Percentiles rank a stretch among this genome's conserved stretches.
phyloP scores from a whole-genome alignment of 2,113 vertebrate genomes.

The Hipposideros armiger region DNA sequence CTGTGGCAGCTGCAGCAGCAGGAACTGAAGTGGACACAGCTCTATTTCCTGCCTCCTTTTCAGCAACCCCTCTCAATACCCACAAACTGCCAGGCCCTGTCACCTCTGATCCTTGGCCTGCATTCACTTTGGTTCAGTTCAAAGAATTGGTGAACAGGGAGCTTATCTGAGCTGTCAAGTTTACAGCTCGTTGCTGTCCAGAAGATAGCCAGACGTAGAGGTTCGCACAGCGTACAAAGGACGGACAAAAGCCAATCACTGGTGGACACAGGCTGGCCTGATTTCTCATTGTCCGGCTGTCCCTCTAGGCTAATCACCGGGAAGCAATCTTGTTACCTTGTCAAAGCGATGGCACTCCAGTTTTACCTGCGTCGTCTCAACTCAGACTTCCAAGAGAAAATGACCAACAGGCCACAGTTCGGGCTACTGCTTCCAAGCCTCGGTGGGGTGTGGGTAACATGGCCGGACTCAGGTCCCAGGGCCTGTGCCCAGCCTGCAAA shows the following conservation, averaged over 20 bases:
- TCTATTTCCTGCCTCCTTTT: neutral
- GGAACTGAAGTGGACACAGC: neutral
- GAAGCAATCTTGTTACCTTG: neutral
- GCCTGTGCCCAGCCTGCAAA: neutral
- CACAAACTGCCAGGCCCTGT: neutral
- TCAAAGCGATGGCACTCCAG: neutral
- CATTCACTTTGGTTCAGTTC: neutral
- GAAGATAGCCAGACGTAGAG: neutral
- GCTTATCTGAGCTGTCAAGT: neutral
- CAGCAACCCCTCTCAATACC: neutral
- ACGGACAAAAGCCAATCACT: accelerated
- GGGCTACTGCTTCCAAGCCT: neutral
- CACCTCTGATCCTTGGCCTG: neutral
- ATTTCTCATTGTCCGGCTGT: neutral
- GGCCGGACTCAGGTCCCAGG: neutral
- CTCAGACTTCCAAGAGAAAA: neutral
- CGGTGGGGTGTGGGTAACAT: accelerated
- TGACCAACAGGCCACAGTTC: too few relatives aligned
- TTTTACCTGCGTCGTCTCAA: neutral
- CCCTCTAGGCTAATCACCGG: neutral
- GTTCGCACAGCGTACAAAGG: neutral
- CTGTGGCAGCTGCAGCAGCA: accelerated
- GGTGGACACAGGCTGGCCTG: neutral
- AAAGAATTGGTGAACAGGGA: neutral
- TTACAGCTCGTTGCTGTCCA: neutral